These are phyloP conservation scores for Eulemur rubriventer DNA, from an alignment of 2,797 vertebrate species.

Conservation along the genomic window DNA sequence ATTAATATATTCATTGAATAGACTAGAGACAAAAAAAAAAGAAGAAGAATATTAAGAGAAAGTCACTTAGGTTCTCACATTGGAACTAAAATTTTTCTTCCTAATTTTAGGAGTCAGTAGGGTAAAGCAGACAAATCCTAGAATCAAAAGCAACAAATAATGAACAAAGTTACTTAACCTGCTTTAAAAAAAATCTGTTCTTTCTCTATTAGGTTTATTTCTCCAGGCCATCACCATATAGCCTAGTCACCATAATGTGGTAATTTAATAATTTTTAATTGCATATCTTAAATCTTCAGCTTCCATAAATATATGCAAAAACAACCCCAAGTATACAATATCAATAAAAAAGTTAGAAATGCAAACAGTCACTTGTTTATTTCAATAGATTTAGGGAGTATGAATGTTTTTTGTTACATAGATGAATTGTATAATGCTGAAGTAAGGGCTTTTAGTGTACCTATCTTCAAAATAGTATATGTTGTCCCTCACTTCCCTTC, in stretches of 20 bases:
- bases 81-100: neutral
- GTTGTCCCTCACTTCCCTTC: neutral
- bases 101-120: slow-evolving; percentile 25
- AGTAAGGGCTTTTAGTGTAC: neutral
- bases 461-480: neutral
- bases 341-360: slow-evolving; percentile 32
- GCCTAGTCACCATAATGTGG: neutral
- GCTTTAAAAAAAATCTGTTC: neutral
- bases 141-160: neutral
- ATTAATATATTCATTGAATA: neutral
- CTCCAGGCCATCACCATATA: neutral
- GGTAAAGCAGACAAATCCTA: neutral
- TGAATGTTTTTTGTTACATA: neutral
- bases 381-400: neutral
- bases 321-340: neutral
- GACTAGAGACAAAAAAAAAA: neutral
- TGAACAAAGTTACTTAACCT: neutral
- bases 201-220: slow-evolving; percentile 14
- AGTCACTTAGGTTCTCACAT: neutral
- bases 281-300: neutral
- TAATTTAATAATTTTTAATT: slow-evolving; percentile 39
- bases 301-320: slow-evolving; percentile 38
- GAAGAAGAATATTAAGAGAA: neutral
- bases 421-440: neutral
- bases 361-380: slow-evolving; percentile 55